Evolutionary conservation across 2,797 vertebrate genomes (phyloP), one percentile per base, ranked within the genome.

Genomic region (Arnoldichthys spilopterus): DNA sequence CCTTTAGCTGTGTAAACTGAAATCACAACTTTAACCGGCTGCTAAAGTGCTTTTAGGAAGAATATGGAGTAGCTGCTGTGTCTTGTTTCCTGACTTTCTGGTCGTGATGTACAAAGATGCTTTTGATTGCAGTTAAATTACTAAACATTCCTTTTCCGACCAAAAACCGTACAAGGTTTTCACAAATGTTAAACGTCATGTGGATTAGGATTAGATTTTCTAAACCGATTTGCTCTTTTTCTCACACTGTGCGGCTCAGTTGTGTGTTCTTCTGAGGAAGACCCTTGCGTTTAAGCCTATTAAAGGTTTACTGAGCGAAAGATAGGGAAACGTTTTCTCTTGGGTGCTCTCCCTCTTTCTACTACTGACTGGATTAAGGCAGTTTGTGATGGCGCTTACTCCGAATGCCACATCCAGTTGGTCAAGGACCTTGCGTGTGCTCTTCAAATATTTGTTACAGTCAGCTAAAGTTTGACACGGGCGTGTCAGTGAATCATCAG

Each of bases 231-330:
- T n/a, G n/a, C n/a, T n/a, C n/a, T n/a, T n/a, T 54, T 77, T 59
- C 43, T 58, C 58, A n/a, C 26, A 78, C 61, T 40, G 49, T 75
- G 72, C 43, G 43, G 24, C 24, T 76, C 34, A 70, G 77, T 76
- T 28, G n/a, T 51, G 78, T 53, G 45, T 72, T 84, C 72, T 61
- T 73, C 56, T 5, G 59, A 78, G 76, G 76, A 81, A 80, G 72
- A 71, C 22, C 53, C 76, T 78, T 74, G 32, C 63, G 40, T 56
- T 32, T 85, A 86, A 76, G 78, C 78, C 77, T 79, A 78, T 86
- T 85, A 83, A 83, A 72, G 62, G 30, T 73, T 82, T 59, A 61
- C 61, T 79, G 56, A 30, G 43, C 53, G 66, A 40, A 49, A 66
- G 70, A 81, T 15, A 24, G 16, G 22, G 30, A 77, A 79, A 63